Conservation (phyloP, 2,888 invertebrate species). For the Augochlorella aurata region DNA sequence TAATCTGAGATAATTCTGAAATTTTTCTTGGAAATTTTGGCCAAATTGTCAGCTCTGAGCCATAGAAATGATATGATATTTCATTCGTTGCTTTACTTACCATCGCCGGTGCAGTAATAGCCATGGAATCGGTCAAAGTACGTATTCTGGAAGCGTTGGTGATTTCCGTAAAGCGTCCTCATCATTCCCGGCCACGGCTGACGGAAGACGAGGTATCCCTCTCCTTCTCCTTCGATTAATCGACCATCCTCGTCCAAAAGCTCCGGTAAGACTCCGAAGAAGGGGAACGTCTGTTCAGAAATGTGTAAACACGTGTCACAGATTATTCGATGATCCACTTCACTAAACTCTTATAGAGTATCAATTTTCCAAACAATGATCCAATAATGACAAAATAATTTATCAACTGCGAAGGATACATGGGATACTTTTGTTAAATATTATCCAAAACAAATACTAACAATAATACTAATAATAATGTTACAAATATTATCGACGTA, state of each 20-base stretch:
- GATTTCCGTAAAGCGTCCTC: conserved; percentile 96
- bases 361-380: not conserved
- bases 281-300: conserved; percentile 91
- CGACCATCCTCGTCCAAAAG: conserved; percentile 94
- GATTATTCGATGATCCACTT: conserved; percentile 4
- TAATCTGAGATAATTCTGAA: too few relatives aligned
- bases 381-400: too few relatives aligned
- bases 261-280: conserved; percentile 96
- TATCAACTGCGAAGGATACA: too few relatives aligned
- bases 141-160: conserved; percentile 93
- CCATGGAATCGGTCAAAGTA: conserved; percentile 98
- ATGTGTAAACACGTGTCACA: not conserved
- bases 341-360: not conserved
- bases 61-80: not conserved
- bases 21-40: too few relatives aligned
- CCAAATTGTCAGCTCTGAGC: too few relatives aligned
- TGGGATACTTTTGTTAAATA: too few relatives aligned
- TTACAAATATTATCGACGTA: too few relatives aligned
- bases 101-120: conserved; percentile 98
- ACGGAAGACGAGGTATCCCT: conserved; percentile 96
- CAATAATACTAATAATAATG: too few relatives aligned
- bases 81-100: conserved; percentile 83
- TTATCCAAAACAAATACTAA: too few relatives aligned
- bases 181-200: conserved; percentile 99
- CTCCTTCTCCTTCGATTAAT: conserved; percentile 92